These are phyloP conservation scores for Hippocampus barbouri DNA, from an alignment of 2,113 vertebrate genomes.

Conservation along the genomic window DNA sequence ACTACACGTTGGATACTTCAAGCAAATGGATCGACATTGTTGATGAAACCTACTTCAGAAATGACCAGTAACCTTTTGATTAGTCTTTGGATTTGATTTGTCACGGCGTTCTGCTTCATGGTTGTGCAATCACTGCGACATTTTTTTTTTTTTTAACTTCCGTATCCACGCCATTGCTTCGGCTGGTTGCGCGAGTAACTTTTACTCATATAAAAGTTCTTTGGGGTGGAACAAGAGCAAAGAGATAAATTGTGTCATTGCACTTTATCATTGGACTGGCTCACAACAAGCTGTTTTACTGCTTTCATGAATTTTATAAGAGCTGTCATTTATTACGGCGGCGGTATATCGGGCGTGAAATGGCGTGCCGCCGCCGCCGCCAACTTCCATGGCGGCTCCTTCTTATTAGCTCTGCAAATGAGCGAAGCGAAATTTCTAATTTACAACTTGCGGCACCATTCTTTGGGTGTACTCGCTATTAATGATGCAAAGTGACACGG, in stretches of 20 bases:
- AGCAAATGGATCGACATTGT: too few relatives aligned
- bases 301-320: constrained; percentile 55
- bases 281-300: constrained; percentile 52
- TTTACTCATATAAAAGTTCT: constrained; percentile 2
- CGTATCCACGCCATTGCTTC: neutral
- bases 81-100: neutral
- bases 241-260: constrained; percentile 32
- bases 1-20: too few relatives aligned
- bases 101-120: neutral
- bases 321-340: constrained; percentile 45
- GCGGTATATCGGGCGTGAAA: constrained; percentile 45
- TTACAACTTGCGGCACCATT: constrained; percentile 54
- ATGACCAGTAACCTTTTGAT: too few relatives aligned
- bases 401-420: constrained; percentile 47
- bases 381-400: constrained; percentile 8
- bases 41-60: too few relatives aligned
- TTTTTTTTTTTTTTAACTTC: neutral
- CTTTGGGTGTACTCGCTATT: constrained; percentile 49
- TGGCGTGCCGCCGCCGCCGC: constrained; percentile 16
- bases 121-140: neutral
- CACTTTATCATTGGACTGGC: constrained; percentile 47
- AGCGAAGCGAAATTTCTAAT: constrained; percentile 52
- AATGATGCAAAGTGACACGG: constrained; percentile 64
- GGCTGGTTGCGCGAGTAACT: neutral
- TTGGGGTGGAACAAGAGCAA: constrained; percentile 16